These are phyloP conservation scores for Mongoloraphidia duomilia DNA, from an alignment of 2,888 invertebrate species.

Conservation along the genomic window DNA sequence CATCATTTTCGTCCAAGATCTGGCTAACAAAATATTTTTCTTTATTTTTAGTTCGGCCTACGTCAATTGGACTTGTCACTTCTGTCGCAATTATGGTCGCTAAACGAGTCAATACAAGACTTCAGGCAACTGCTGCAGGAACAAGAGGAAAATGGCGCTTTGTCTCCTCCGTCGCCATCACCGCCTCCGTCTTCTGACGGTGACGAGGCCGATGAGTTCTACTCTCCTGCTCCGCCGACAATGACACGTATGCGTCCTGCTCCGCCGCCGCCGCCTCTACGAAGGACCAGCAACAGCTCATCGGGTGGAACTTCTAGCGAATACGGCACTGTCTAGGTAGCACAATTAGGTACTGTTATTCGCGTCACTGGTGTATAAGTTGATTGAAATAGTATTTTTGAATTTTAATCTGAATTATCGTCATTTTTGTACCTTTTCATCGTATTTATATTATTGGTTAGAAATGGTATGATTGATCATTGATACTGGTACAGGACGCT, in stretches of 20 bases:
- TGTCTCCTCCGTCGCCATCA: constrained; percentile 36
- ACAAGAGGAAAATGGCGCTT: constrained; percentile 26
- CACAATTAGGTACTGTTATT: background rate
- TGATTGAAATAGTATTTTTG: too few relatives aligned
- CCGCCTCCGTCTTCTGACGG: constrained; percentile 41
- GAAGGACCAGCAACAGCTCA: constrained; percentile 22
- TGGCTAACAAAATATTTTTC: constrained; percentile 7
- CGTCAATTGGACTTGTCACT: constrained; percentile 80
- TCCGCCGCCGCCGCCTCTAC: constrained; percentile 32
- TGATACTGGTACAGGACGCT: too few relatives aligned
- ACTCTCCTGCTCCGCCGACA: constrained; percentile 21
- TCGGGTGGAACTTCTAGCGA: constrained; percentile 21
- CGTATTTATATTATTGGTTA: too few relatives aligned
- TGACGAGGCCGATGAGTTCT: constrained; percentile 23
- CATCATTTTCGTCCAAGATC: too few relatives aligned
- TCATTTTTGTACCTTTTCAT: too few relatives aligned
- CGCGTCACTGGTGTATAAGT: too few relatives aligned
- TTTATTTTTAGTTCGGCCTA: constrained; percentile 61
- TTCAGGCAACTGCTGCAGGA: constrained; percentile 57
- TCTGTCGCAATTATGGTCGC: constrained; percentile 79
- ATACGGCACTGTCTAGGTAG: constrained; percentile 16
- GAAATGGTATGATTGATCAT: too few relatives aligned
- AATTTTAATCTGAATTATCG: too few relatives aligned
- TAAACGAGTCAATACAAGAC: constrained; percentile 85
- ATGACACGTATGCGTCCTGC: constrained; percentile 26